Conservation (phyloP, 2,888 invertebrate genomes). For the Aquatica leii region DNA sequence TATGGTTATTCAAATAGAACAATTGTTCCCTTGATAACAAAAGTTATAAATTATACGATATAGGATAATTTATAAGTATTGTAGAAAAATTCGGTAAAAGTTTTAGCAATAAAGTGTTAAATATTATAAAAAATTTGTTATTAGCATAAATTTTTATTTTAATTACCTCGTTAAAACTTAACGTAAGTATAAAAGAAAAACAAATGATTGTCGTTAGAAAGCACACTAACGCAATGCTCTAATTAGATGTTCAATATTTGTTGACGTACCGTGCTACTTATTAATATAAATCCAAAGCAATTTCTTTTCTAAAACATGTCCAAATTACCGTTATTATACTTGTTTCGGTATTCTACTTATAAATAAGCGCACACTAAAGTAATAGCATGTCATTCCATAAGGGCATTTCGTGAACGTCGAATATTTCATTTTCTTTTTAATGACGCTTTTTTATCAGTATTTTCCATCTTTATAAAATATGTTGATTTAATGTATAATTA, state of each 20-base stretch:
- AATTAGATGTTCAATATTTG: background rate
- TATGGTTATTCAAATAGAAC: too few relatives aligned
- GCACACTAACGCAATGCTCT: background rate
- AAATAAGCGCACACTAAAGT: background rate
- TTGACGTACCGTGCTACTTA: background rate
- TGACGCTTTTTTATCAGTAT: background rate
- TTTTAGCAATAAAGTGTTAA: too few relatives aligned
- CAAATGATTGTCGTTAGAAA: too few relatives aligned
- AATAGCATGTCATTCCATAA: background rate
- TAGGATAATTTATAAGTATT: too few relatives aligned
- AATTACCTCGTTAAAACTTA: too few relatives aligned
- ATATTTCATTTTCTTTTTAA: background rate
- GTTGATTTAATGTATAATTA: background rate
- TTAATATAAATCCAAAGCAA: background rate
- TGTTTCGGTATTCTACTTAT: background rate
- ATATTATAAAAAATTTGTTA: too few relatives aligned
- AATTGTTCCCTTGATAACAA: too few relatives aligned
- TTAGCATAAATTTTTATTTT: too few relatives aligned
- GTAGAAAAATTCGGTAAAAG: too few relatives aligned
- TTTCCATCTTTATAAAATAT: background rate
- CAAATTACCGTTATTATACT: conserved; percentile 2
- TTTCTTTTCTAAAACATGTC: background rate
- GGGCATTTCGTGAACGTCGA: background rate
- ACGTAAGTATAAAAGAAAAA: too few relatives aligned
- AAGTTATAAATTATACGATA: too few relatives aligned